phyloP scores from a whole-genome alignment of 2,113 vertebrate species.

The Brachionichthys hirsutus region DNA sequence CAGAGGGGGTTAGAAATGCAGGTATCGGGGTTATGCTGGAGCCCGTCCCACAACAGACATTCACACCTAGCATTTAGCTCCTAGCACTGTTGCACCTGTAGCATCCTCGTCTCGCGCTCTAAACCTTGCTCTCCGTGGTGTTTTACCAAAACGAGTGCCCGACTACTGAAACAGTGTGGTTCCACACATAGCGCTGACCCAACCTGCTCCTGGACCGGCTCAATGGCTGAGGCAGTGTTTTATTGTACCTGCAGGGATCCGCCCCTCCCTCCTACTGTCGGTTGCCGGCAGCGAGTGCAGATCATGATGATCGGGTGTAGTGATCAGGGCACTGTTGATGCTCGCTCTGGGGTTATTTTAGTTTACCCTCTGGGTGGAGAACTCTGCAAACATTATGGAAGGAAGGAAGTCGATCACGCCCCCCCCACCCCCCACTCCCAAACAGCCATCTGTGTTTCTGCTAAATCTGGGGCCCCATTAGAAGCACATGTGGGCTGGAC shows the following conservation, averaged over 20 bases:
- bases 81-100: neutral
- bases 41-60: no score
- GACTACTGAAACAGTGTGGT: neutral
- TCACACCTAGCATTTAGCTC: neutral
- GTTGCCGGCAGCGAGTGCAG: conserved; percentile 59
- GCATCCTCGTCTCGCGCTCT: no score
- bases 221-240: conserved; percentile 39
- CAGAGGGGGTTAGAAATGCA: no score
- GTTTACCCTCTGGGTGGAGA: conserved; percentile 71
- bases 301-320: conserved; percentile 54
- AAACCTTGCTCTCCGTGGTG: neutral
- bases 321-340: conserved; percentile 61
- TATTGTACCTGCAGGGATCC: conserved; percentile 51
- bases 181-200: conserved; percentile 23
- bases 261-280: conserved; percentile 57
- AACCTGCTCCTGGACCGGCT: conserved; percentile 32
- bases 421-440: no score
- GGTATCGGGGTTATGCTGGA: no score
- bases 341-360: conserved; percentile 69
- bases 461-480: conserved; percentile 60
- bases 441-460: conserved; percentile 52
- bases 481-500: conserved; percentile 70
- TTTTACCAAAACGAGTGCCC: neutral
- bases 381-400: conserved; percentile 77
- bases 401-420: conserved; percentile 70